phyloP scores from a whole-genome alignment of 2,888 invertebrate genomes.

The Nephrotoma guestfalica region DNA sequence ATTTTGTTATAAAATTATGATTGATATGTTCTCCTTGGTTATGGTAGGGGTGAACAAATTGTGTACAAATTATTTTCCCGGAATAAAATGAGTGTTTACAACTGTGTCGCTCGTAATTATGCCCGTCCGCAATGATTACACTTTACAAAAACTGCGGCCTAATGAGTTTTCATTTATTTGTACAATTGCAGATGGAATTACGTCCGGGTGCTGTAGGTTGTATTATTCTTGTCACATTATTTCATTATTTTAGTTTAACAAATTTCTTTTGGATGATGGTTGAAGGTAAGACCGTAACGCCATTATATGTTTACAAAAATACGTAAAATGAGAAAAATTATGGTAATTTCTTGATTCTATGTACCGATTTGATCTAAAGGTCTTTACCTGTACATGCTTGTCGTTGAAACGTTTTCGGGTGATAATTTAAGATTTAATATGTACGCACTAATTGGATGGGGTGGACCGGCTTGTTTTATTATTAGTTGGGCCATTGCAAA shows the following conservation, averaged over 20 bases:
- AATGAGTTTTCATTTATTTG: not conserved
- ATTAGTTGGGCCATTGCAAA: slow-evolving; percentile 27
- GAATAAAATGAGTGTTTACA: no score
- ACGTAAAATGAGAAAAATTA: not conserved
- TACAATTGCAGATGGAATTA: not conserved
- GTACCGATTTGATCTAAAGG: slow-evolving; percentile 35
- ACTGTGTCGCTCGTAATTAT: no score
- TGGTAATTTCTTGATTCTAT: not conserved
- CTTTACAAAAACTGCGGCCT: no score
- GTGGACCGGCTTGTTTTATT: slow-evolving; percentile 33
- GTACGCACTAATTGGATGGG: slow-evolving; percentile 76
- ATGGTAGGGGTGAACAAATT: no score
- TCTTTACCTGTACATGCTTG: slow-evolving; percentile 72
- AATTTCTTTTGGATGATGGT: slow-evolving; percentile 99
- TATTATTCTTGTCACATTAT: slow-evolving; percentile 58
- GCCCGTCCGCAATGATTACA: no score
- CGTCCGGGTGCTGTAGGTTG: slow-evolving; percentile 35
- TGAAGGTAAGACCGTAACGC: slow-evolving; percentile 46
- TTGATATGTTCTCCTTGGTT: no score
- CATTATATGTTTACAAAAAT: not conserved
- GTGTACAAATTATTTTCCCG: no score
- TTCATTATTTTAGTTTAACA: slow-evolving; percentile 84
- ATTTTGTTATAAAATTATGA: no score
- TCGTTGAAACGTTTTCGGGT: slow-evolving; percentile 73
- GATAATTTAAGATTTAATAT: slow-evolving; percentile 72